A percentile compares a stretch with the other conserved stretches of the same genome.
Evolutionary conservation across 2,888 invertebrate species (phyloP).

Genomic region (Caenorhabditis sp.): DNA sequence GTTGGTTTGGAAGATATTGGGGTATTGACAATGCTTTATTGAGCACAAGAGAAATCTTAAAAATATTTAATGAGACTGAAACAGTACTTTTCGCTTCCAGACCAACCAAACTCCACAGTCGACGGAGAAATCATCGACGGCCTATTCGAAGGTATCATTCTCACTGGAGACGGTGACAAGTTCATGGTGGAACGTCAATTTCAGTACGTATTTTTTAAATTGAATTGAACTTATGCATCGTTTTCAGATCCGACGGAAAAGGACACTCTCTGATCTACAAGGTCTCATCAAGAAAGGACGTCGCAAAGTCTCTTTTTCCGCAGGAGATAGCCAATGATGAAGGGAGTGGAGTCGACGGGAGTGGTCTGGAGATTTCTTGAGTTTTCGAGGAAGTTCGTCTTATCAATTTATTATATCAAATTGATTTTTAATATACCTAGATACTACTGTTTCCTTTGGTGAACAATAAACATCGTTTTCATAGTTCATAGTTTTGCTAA

Average conservation of each 20-base stretch:
- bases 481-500: no score
- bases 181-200: constrained; percentile 45
- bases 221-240: no score
- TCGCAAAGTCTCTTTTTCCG: constrained; percentile 48
- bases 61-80: no score
- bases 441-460: no score
- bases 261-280: constrained; percentile 47
- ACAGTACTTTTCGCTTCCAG: background rate
- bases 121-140: constrained; percentile 49
- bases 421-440: no score
- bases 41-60: no score
- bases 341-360: constrained; percentile 39
- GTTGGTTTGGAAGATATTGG: background rate
- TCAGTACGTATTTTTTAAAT: background rate
- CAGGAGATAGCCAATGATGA: constrained; percentile 33
- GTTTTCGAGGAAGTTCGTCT: no score
- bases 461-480: no score
- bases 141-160: constrained; percentile 47
- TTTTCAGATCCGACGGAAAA: constrained; percentile 41
- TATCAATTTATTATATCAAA: no score
- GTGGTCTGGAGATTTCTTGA: constrained; percentile 50
- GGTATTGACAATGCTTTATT: background rate
- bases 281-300: constrained; percentile 27
- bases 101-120: constrained; percentile 51
- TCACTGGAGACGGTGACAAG: constrained; percentile 56